Evolutionary conservation across 2,888 invertebrate species (phyloP).

Genomic region (Stenotaenia linearis): DNA sequence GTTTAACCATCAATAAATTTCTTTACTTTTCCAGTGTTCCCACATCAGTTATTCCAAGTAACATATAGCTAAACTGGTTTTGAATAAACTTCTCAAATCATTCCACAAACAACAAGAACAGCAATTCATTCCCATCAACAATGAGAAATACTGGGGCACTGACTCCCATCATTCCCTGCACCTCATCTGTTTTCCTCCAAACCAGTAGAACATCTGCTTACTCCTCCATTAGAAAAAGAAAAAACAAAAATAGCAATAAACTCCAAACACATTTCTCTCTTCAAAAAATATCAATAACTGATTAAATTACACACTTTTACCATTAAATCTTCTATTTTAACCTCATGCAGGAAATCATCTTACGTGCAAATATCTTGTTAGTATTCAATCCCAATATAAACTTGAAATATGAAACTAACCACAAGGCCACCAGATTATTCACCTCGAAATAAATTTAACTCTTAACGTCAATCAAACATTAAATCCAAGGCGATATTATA

Average conservation of each 20-base stretch:
- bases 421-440: background rate
- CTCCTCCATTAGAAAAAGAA: background rate
- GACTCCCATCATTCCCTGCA: background rate
- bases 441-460: background rate
- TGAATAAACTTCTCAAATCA: too few relatives aligned
- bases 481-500: too few relatives aligned
- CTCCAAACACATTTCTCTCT: background rate
- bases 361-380: background rate
- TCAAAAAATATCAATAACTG: too few relatives aligned
- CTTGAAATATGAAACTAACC: background rate
- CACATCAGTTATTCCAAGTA: too few relatives aligned
- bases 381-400: background rate
- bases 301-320: background rate
- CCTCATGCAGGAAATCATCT: background rate
- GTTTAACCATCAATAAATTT: too few relatives aligned
- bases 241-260: background rate
- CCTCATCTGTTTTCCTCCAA: background rate
- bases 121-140: too few relatives aligned
- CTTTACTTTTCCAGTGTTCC: too few relatives aligned
- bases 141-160: background rate
- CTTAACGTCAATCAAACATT: background rate
- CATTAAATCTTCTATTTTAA: background rate
- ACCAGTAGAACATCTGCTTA: background rate
- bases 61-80: too few relatives aligned
- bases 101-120: too few relatives aligned